Conservation (phyloP, 92 coral and sea anemone genomes). For the Paragorgia papillata region DNA sequence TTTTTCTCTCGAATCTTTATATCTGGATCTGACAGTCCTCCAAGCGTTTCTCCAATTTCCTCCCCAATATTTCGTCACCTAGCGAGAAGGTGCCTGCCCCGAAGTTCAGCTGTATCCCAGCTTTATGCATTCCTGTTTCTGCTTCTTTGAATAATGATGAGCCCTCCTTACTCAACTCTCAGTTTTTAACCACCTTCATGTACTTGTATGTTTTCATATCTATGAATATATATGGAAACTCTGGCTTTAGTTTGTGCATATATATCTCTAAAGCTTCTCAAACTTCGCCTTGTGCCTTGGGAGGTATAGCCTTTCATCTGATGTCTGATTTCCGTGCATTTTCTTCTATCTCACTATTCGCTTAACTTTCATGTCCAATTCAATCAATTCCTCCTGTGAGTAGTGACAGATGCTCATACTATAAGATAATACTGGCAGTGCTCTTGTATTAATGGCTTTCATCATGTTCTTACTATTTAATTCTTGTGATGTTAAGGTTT, state of each 20-base stretch:
- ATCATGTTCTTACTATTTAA: conserved; percentile 6
- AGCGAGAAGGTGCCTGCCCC: conserved; percentile 11
- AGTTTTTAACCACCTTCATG: conserved; percentile 18
- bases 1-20: conserved; percentile 9
- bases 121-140: background rate
- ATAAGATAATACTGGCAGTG: background rate
- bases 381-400: background rate
- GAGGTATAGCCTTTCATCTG: too few species aligned
- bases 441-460: conserved; percentile 8
- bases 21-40: background rate
- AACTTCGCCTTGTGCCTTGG: conserved; percentile 22
- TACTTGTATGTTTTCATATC: background rate
- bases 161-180: conserved; percentile 6
- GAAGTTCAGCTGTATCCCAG: conserved; percentile 22
- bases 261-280: conserved; percentile 16
- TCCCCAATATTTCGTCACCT: background rate
- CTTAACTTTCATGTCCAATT: conserved; percentile 14
- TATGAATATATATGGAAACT: conserved; percentile 16
- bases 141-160: conserved; percentile 8
- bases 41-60: background rate
- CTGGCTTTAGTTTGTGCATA: conserved; percentile 22
- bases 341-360: background rate
- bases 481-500: conserved; percentile 9
- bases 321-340: too few species aligned
- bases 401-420: conserved; percentile 5